Evolutionary conservation across 2,113 vertebrate genomes (phyloP).

Genomic region (Pyxicephalus adspersus): DNA sequence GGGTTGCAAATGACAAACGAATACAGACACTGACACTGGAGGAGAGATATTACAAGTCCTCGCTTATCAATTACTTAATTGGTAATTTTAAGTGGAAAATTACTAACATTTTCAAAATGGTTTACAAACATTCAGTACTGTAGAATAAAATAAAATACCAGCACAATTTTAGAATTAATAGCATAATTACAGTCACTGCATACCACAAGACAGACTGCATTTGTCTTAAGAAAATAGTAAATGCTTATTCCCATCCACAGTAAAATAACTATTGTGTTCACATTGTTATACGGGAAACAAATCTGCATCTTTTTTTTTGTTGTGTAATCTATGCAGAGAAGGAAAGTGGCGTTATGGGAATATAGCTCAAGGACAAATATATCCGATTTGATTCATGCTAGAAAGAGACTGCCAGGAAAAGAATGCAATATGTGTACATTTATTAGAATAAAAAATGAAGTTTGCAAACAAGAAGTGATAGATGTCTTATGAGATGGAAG

Average conservation of each 20-base stretch:
- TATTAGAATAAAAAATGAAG: not conserved
- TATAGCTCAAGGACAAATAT: not conserved
- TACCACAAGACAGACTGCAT: not conserved
- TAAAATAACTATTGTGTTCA: slow-evolving; percentile 16
- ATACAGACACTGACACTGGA: no score
- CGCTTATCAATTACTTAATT: no score
- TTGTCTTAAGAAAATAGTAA: not conserved
- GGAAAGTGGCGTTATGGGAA: no score
- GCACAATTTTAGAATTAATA: slow-evolving; percentile 9
- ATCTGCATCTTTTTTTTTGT: not conserved
- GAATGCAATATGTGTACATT: not conserved
- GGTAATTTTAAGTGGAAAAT: no score
- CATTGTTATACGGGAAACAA: not conserved
- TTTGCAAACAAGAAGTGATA: not conserved
- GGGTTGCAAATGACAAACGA: no score
- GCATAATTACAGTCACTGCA: not conserved
- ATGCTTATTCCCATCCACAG: not conserved
- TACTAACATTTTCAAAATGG: no score
- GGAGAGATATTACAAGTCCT: no score
- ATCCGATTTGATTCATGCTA: not conserved
- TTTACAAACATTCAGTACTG: not conserved
- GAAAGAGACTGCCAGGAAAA: not conserved
- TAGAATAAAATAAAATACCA: not conserved
- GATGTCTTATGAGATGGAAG: no score
- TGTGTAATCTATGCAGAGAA: not conserved